A percentile compares a stretch with the other conserved stretches of the same genome.
These are phyloP conservation scores for Lagocephalus sceleratus DNA, from an alignment of 2,797 vertebrate genomes.

Conservation along the genomic window DNA sequence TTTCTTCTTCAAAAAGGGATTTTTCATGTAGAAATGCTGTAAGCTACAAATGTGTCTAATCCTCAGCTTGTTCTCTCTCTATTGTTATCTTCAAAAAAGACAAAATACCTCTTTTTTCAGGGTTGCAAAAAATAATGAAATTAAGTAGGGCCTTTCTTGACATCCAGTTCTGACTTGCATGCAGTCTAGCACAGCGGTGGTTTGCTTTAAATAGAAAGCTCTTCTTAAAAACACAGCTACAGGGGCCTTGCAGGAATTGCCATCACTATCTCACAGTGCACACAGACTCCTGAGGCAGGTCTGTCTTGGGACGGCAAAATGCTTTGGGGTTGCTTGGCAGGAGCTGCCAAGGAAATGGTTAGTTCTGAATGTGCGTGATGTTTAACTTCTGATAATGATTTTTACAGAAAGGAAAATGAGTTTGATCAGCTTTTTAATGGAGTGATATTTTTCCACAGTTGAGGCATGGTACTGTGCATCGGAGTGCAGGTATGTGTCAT, in stretches of 20 bases:
- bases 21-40: too few relatives aligned
- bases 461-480: too few relatives aligned
- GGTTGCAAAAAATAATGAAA: background rate
- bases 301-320: constrained; percentile 47
- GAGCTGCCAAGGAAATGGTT: constrained; percentile 36
- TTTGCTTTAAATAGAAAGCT: constrained; percentile 53
- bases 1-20: too few relatives aligned
- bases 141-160: constrained; percentile 9
- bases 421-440: constrained; percentile 5
- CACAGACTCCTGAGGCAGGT: constrained; percentile 48
- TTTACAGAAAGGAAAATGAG: constrained; percentile 10
- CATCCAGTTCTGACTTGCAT: constrained; percentile 26
- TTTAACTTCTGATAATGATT: constrained; percentile 11
- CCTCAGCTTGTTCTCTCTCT: background rate
- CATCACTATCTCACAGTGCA: constrained; percentile 56
- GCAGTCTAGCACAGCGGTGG: constrained; percentile 21
- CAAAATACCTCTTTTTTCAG: constrained; percentile 5
- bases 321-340: constrained; percentile 33
- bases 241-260: constrained; percentile 41
- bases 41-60: too few relatives aligned
- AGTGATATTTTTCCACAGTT: too few relatives aligned
- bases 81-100: constrained; percentile 1
- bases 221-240: constrained; percentile 50
- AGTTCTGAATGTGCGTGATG: constrained; percentile 14
- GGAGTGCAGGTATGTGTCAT: too few relatives aligned